phyloP scores from a whole-genome alignment of 2,888 invertebrate genomes.

The Arrhopalites spinosus region DNA sequence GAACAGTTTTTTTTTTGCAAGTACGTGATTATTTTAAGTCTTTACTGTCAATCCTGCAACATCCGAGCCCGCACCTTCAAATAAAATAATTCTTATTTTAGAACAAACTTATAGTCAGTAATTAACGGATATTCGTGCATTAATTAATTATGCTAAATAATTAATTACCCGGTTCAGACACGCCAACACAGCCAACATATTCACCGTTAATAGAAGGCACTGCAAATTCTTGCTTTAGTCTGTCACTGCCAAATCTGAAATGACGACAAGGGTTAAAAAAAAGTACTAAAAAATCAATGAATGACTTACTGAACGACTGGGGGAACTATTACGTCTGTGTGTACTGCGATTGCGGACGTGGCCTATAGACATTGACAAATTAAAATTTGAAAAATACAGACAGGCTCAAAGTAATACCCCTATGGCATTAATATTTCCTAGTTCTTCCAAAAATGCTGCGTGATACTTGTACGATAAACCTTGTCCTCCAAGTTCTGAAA shows the following conservation, averaged over 20 bases:
- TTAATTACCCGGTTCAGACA: conserved; percentile 63
- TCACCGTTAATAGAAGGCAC: conserved; percentile 62
- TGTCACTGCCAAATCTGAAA: conserved; percentile 61
- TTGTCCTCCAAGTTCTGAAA: conserved; percentile 64
- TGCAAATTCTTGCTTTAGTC: conserved; percentile 61
- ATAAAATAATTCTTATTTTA: too few relatives aligned
- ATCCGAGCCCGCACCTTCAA: conserved; percentile 63
- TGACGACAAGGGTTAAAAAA: background rate
- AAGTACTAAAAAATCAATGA: background rate
- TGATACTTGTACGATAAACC: conserved; percentile 64
- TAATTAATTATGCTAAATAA: too few relatives aligned
- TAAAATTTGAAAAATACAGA: too few relatives aligned
- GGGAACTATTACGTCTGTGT: conserved; percentile 66
- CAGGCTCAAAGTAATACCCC: too few relatives aligned
- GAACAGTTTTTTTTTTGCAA: background rate
- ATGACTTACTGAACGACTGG: conserved; percentile 61
- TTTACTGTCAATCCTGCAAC: conserved; percentile 60
- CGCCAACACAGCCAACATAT: conserved; percentile 62
- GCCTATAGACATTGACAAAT: too few relatives aligned
- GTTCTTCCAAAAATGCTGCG: conserved; percentile 63
- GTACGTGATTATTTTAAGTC: background rate
- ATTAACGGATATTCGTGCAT: too few relatives aligned
- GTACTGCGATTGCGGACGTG: conserved; percentile 60
- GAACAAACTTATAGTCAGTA: too few relatives aligned
- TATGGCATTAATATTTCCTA: conserved; percentile 63